Conservation (phyloP, 2,888 invertebrate species). For the Pandemis heparana region DNA sequence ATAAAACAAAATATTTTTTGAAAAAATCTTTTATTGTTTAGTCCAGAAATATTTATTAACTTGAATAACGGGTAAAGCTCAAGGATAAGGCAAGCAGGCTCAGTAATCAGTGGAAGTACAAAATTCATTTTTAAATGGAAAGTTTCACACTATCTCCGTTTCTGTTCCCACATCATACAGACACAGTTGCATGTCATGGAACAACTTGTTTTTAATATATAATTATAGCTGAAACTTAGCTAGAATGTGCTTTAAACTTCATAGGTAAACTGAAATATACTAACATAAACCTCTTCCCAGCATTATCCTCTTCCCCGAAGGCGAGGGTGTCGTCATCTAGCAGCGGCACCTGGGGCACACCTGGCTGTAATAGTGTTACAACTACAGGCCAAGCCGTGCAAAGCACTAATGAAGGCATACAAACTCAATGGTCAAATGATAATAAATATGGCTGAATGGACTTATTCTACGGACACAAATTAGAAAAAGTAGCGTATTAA, state of each 20-base stretch:
- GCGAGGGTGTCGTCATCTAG: constrained; percentile 94
- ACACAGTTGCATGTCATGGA: too few relatives aligned
- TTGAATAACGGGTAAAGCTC: too few relatives aligned
- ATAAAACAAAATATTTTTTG: too few relatives aligned
- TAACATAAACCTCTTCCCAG: constrained; percentile 79
- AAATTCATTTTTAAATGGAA: too few relatives aligned
- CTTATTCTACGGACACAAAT: neutral
- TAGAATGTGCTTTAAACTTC: neutral
- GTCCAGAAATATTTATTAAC: too few relatives aligned
- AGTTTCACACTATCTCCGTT: too few relatives aligned
- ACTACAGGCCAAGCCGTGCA: constrained; percentile 83
- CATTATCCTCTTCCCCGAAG: constrained; percentile 93
- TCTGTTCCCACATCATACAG: too few relatives aligned
- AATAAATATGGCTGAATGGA: constrained; percentile 6
- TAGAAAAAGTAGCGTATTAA: neutral
- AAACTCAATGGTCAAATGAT: constrained; percentile 9
- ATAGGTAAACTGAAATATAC: constrained; percentile 44
- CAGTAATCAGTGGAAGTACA: too few relatives aligned
- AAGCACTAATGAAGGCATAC: constrained; percentile 57
- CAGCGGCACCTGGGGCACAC: constrained; percentile 91
- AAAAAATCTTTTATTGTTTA: too few relatives aligned
- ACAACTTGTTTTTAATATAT: too few relatives aligned
- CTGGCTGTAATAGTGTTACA: constrained; percentile 78
- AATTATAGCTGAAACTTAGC: neutral
- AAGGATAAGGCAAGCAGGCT: too few relatives aligned